A percentile compares a stretch with the other conserved stretches of the same genome.
Conservation (phyloP, 2,888 invertebrate genomes). For the Rotaria magnacalcarata region DNA sequence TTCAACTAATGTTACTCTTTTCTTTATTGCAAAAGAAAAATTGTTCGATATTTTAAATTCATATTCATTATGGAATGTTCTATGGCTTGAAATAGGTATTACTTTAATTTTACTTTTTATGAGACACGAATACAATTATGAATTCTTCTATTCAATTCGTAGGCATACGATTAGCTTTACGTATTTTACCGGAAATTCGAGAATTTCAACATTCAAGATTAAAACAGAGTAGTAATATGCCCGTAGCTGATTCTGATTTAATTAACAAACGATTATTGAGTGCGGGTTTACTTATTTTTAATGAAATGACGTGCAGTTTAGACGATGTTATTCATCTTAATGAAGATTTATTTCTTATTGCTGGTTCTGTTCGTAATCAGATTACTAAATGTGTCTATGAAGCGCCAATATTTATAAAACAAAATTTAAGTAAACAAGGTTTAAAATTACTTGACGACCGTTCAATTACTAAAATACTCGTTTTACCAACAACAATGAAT, state of each 20-base stretch:
- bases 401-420: background rate
- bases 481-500: background rate
- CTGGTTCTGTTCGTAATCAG: slow-evolving; percentile 1
- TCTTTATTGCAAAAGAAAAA: background rate
- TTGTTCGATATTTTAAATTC: background rate
- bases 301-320: background rate
- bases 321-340: background rate
- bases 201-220: background rate
- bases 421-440: background rate
- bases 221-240: background rate
- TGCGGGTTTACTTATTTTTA: background rate
- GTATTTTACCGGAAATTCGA: background rate
- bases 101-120: too few relatives aligned
- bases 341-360: background rate
- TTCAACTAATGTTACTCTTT: background rate
- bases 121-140: too few relatives aligned
- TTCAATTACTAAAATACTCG: background rate
- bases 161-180: background rate
- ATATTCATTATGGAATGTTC: background rate
- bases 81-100: background rate
- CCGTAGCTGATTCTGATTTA: background rate
- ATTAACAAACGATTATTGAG: background rate
- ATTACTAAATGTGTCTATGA: background rate
- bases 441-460: background rate
- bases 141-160: too few relatives aligned